These are phyloP conservation scores for Galerucella pusilla DNA, from an alignment of 2,888 invertebrate species.

Conservation along the genomic window DNA sequence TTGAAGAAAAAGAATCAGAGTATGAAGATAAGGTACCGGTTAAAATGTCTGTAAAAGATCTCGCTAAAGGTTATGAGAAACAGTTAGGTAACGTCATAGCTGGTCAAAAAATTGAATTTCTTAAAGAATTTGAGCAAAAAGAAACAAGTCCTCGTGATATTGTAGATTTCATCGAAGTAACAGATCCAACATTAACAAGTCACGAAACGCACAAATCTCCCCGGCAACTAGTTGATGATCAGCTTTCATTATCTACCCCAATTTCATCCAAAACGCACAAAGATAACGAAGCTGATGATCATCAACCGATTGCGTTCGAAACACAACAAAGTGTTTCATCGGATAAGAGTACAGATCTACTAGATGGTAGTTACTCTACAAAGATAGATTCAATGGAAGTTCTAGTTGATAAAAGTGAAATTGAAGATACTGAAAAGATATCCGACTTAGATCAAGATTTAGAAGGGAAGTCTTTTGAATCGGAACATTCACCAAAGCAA, in stretches of 20 bases:
- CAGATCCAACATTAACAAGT: constrained; percentile 23
- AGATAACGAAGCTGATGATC: constrained; percentile 53
- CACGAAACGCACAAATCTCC: constrained; percentile 45
- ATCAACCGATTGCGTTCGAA: constrained; percentile 54
- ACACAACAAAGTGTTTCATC: constrained; percentile 59
- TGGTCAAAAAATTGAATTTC: constrained; percentile 44
- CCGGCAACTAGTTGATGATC: constrained; percentile 50
- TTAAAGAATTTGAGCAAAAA: constrained; percentile 35
- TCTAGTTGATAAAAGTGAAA: constrained; percentile 67
- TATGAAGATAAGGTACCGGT: constrained; percentile 35
- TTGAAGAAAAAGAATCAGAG: constrained; percentile 21
- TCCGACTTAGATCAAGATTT: constrained; percentile 64
- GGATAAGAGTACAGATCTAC: constrained; percentile 48
- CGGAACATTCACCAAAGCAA: constrained; percentile 55
- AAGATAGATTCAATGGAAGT: constrained; percentile 67
- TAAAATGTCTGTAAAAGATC: constrained; percentile 53
- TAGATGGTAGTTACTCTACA: constrained; percentile 55
- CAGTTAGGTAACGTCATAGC: constrained; percentile 50
- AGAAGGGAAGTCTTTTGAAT: constrained; percentile 60
- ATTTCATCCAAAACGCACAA: constrained; percentile 53
- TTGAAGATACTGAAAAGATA: constrained; percentile 66
- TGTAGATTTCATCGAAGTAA: constrained; percentile 48
- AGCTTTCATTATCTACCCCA: constrained; percentile 48
- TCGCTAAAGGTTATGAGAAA: constrained; percentile 53
- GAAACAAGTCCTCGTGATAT: constrained; percentile 44